A percentile compares a stretch with the other conserved stretches of the same genome.
Evolutionary conservation across 2,113 vertebrate genomes (phyloP).

Genomic region (Hippopotamus amphibius): DNA sequence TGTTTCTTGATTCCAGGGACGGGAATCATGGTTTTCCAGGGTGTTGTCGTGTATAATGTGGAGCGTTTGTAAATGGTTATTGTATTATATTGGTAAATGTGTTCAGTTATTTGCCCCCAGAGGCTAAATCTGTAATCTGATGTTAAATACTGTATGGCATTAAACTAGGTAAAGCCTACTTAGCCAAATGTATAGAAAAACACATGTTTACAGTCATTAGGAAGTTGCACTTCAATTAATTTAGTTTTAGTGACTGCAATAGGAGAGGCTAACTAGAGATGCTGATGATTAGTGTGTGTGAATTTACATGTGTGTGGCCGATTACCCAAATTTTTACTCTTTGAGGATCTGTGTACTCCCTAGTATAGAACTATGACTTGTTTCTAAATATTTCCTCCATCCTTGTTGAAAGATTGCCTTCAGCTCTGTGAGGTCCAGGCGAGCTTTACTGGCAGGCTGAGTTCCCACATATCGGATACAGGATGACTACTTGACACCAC

Average conservation of each 20-base stretch:
- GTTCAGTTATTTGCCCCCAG: neutral
- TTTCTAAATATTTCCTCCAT: conserved; percentile 28
- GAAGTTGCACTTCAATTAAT: neutral
- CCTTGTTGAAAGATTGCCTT: neutral
- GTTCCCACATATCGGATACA: neutral
- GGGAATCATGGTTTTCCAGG: neutral
- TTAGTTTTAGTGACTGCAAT: neutral
- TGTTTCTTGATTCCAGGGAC: conserved; percentile 9
- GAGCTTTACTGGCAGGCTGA: neutral
- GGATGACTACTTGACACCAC: neutral
- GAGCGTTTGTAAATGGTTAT: neutral
- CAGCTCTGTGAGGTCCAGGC: neutral
- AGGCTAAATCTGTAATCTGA: neutral
- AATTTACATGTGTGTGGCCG: neutral
- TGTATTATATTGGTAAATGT: neutral
- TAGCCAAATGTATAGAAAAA: neutral
- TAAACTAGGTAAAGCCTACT: neutral
- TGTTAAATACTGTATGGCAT: neutral
- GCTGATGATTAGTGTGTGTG: neutral
- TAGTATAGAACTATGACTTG: neutral
- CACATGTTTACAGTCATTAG: neutral
- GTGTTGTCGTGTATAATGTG: neutral
- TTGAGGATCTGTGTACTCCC: neutral
- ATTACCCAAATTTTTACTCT: neutral
- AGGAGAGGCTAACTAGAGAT: neutral